These are phyloP conservation scores for Thumatha senex DNA, from an alignment of 2,888 invertebrate species.

Conservation along the genomic window DNA sequence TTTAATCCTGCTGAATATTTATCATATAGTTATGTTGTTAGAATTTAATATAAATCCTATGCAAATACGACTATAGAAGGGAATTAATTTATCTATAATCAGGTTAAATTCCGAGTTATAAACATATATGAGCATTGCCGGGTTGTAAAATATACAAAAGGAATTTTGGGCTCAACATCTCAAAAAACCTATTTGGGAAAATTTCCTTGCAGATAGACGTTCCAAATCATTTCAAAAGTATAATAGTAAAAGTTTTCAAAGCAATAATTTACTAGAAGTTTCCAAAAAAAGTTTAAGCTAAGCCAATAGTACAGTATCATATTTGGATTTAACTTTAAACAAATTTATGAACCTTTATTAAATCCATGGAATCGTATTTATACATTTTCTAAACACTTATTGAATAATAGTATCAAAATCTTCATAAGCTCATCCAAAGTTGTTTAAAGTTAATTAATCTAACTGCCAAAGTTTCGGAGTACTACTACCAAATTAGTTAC, in stretches of 20 bases:
- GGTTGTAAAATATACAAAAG: conserved; percentile 5
- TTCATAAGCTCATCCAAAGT: neutral
- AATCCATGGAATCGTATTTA: neutral
- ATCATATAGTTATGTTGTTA: conserved; percentile 29
- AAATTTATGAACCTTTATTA: neutral
- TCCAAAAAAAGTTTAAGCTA: too few relatives aligned
- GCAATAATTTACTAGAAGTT: too few relatives aligned
- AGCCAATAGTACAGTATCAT: too few relatives aligned
- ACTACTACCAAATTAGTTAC: neutral
- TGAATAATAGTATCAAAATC: neutral
- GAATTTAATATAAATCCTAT: conserved; percentile 42
- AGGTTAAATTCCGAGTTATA: conserved; percentile 24
- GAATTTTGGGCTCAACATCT: neutral
- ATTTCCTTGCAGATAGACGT: too few relatives aligned
- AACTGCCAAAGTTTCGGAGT: neutral
- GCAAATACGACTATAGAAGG: conserved; percentile 37
- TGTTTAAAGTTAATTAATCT: neutral
- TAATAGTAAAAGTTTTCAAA: too few relatives aligned
- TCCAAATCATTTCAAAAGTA: too few relatives aligned
- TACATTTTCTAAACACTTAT: neutral
- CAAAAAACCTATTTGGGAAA: too few relatives aligned
- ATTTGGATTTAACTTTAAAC: too few relatives aligned
- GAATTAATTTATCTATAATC: conserved; percentile 30
- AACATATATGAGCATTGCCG: conserved; percentile 20
- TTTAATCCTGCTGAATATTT: conserved; percentile 37